Base-by-base conservation (phyloP, 2,113 vertebrate species). In the Eulemur rufifrons region DNA sequence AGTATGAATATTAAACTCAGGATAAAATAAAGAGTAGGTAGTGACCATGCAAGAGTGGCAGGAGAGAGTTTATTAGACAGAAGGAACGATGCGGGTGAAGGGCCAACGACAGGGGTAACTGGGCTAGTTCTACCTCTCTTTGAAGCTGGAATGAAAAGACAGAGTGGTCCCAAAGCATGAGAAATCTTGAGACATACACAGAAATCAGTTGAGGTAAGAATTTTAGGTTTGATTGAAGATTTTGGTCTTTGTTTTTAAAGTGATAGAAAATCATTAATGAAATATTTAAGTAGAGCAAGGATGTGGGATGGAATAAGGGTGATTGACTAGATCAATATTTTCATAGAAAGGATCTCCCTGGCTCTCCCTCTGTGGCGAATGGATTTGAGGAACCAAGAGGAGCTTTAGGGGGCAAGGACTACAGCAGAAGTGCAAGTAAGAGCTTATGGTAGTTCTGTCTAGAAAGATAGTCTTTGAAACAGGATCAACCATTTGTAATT, bases 261-360 rank as follows among this genome's bases (percentile, higher is more conserved):
- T 69, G 69, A 64, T 66, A 66, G 71, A 39, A 95, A 95, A 34
- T 14, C 34, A 76, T 42, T 45, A n/a, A 54, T 66, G 23, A 91
- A 93, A 80, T 74, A 92, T 91, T 94, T 91, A 88, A 88, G 71
- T 68, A 45, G 45, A 89, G 27, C 47, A 92, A 96, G 29, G 56
- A 90, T 37, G 73, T 91, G 47, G 61, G 11, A 17, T 52, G 23
- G 45, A 54, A 61, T 83, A 39, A 64, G 18, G n/a, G 7, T 95
- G 39, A 81, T 14, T 82, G 83, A 39, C 23, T 77, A 73, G 76
- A 77, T 77, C 56, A 82, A 11, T 32, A 50, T 66, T 87, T 34
- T 3, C n/a, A 50, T 42, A 34, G 45, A 18, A 87, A 61, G 52
- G 42, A 59, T 50, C 18, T 68, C 27, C 8, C 7, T 69, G 76